phyloP scores from a whole-genome alignment of 2,113 vertebrate species.

The Galbula dea region DNA sequence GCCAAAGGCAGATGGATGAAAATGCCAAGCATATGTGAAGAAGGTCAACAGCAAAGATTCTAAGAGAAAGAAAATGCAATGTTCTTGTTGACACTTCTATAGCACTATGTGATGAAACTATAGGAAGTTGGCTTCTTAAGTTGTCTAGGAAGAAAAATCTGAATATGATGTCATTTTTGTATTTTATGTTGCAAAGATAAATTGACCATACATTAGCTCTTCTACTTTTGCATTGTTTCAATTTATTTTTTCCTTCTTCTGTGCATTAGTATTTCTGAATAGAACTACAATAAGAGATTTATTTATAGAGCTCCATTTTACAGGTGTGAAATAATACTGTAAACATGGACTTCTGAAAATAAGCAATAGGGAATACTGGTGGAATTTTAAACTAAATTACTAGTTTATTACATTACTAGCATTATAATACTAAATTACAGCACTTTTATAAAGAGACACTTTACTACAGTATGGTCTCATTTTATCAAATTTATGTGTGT shows the following conservation, averaged over 20 bases:
- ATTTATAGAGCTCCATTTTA: background rate
- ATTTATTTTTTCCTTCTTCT: background rate
- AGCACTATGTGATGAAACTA: background rate
- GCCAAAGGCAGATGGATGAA: conserved; percentile 21
- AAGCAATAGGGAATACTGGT: background rate
- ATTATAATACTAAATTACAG: background rate
- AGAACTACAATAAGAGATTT: background rate
- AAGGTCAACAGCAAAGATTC: conserved; percentile 24
- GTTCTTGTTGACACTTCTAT: background rate
- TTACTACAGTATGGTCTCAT: background rate
- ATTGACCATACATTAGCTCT: background rate
- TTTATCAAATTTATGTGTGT: background rate
- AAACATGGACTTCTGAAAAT: background rate
- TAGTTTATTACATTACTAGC: too few species aligned
- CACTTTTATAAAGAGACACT: background rate
- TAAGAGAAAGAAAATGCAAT: background rate
- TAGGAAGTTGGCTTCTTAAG: background rate
- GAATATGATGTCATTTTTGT: background rate
- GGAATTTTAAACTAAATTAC: background rate
- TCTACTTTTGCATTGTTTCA: background rate
- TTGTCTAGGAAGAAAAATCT: background rate
- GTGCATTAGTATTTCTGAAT: background rate
- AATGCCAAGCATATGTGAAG: conserved; percentile 41
- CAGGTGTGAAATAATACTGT: background rate
- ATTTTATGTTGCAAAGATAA: background rate